A percentile compares a stretch with the other conserved stretches of the same genome.
Evolutionary conservation across 2,888 invertebrate genomes (phyloP).

Genomic region (Stenurella melanura): DNA sequence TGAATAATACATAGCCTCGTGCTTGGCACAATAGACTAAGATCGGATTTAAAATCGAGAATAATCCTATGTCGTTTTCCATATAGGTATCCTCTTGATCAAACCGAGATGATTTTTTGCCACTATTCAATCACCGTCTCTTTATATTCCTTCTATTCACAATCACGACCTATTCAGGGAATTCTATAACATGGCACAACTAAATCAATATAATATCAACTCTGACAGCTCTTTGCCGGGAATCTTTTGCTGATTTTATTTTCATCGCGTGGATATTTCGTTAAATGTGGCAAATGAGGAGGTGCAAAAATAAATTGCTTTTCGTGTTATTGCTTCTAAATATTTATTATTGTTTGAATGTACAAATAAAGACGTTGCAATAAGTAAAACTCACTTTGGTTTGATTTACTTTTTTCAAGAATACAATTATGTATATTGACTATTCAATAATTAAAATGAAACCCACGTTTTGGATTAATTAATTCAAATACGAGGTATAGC

Average conservation of each 20-base stretch:
- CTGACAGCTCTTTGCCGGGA: slow-evolving; percentile 26
- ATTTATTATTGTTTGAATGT: neutral
- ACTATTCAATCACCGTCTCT: slow-evolving; percentile 37
- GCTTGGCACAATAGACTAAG: slow-evolving; percentile 29
- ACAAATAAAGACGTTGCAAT: neutral
- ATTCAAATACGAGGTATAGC: no score
- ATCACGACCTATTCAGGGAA: slow-evolving; percentile 64
- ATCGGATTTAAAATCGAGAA: slow-evolving; percentile 38
- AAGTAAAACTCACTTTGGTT: neutral
- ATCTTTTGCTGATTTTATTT: slow-evolving; percentile 20
- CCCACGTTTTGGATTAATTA: no score
- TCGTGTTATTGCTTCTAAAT: neutral
- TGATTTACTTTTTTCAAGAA: neutral
- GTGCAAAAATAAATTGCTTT: slow-evolving; percentile 1
- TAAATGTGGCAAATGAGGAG: slow-evolving; percentile 1
- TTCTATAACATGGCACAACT: slow-evolving; percentile 57
- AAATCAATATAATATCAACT: slow-evolving; percentile 56
- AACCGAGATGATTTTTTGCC: slow-evolving; percentile 39
- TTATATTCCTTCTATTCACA: slow-evolving; percentile 65
- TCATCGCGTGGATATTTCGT: slow-evolving; percentile 6
- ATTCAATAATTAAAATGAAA: no score
- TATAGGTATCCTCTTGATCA: slow-evolving; percentile 35
- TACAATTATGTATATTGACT: no score
- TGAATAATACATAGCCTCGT: slow-evolving; percentile 34
- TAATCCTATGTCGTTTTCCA: slow-evolving; percentile 32